Base-by-base conservation (phyloP, 35 echinoderm and acorn worm species). In the Eucidaris tribuloides region DNA sequence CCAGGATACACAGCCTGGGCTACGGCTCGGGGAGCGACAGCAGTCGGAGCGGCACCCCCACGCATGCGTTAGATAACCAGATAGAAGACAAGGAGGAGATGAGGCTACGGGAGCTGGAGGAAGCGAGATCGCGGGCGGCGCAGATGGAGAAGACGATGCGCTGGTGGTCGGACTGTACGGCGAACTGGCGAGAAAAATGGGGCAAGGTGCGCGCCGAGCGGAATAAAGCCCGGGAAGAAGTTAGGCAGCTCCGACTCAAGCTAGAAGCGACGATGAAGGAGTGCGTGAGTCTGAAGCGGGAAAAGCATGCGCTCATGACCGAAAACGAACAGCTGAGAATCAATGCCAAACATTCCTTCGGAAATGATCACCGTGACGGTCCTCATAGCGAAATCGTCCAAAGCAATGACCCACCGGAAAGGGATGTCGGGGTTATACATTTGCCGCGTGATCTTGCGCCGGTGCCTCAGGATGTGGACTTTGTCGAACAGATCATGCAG, bases 111-210 rank as follows among this genome's bases (percentile, higher is more conserved):
- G 93, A 96, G 55, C 41, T 96, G 29, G 93, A 96, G 32, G 93
- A 96, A 33, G 89, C 89, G 5, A 82, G 89, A 42, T 88, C 89
- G 1, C 77, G 93, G 42, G 93, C 93, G 2, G 93, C 89, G n/a
- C 93, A 96, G 93, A 96, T 96, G 93, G 93, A 96, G 58, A 96
- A 96, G 77, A 96, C 93, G 19, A 96, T 96, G 93, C 65, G 93
- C 20, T 96, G 93, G 93, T 96, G 93, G 93, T 96, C 93, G 25
- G 93, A 96, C 68, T 96, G 93, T 48, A 96, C 93, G 3, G 93
- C 93, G 6, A 96, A 96, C 76, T 96, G 93, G 93, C 48, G 93
- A 32, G 93, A 96, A 58, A 96, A 96, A 44, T 96, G 93, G 93
- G 93, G 93, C 5, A 96, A 96, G 74, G 93, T 96, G 7, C 83